These are phyloP conservation scores for Athalia rosae DNA, from an alignment of 2,888 invertebrate genomes.

Conservation along the genomic window DNA sequence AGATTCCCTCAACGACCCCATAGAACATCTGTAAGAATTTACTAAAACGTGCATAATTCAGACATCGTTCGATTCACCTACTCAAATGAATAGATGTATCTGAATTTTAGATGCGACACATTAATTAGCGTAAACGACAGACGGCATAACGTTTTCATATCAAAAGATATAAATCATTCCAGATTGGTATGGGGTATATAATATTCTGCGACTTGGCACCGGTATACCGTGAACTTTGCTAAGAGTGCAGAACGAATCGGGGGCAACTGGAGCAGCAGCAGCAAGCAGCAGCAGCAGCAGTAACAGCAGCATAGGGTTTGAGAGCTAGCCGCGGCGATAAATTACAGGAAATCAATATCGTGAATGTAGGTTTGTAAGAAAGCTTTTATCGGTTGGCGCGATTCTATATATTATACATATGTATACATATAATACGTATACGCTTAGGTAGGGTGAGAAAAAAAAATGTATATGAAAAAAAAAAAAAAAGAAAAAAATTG, in stretches of 20 bases:
- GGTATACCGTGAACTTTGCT: conserved; percentile 40
- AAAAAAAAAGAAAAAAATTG: not conserved
- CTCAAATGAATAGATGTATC: no score
- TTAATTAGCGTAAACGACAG: no score
- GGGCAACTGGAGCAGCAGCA: conserved; percentile 7
- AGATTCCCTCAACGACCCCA: no score
- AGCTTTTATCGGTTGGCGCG: conserved; percentile 53
- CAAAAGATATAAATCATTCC: no score
- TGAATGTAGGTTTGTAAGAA: conserved; percentile 54
- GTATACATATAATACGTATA: not conserved
- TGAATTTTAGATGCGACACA: no score
- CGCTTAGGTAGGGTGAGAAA: not conserved
- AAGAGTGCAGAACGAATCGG: conserved; percentile 9
- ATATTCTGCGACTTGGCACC: conserved; percentile 35
- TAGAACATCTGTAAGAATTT: no score
- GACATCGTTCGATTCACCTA: no score
- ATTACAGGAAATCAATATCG: conserved; percentile 59
- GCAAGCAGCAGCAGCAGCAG: not conserved
- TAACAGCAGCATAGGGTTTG: not conserved
- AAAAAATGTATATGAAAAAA: conserved; percentile 7
- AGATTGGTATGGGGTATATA: no score
- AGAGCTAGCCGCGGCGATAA: conserved; percentile 50
- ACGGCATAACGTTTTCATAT: no score
- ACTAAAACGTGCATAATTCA: no score
- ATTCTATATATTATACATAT: not conserved